Evolutionary conservation across 2,113 vertebrate species (phyloP).

Genomic region (Pedetes capensis): DNA sequence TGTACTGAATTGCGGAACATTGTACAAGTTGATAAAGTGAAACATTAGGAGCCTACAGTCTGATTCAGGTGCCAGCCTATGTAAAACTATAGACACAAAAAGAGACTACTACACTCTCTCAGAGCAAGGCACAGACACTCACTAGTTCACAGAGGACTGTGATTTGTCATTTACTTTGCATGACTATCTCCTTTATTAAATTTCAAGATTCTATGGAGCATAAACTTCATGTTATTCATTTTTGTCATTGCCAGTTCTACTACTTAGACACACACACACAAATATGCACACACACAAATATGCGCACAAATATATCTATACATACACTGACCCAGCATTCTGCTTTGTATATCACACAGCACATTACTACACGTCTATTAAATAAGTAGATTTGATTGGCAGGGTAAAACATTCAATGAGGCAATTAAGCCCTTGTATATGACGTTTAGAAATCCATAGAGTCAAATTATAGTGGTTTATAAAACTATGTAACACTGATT

Average conservation of each 20-base stretch:
- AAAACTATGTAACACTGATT: constrained; percentile 26
- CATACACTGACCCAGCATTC: no score
- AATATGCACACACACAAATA: not conserved
- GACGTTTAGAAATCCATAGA: constrained; percentile 32
- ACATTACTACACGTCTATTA: not conserved
- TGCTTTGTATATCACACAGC: not conserved
- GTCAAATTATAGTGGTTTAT: constrained; percentile 37
- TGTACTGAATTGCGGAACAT: not conserved
- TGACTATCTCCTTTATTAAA: constrained; percentile 44
- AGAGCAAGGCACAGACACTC: not conserved
- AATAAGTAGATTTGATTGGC: not conserved
- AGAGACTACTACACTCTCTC: constrained; percentile 4
- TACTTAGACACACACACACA: not conserved
- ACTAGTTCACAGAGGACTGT: not conserved
- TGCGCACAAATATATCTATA: not conserved
- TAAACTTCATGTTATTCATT: constrained; percentile 5
- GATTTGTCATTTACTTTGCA: not conserved
- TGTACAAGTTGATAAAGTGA: constrained; percentile 11
- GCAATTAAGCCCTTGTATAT: not conserved
- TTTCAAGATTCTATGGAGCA: constrained; percentile 34
- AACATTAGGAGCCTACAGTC: constrained; percentile 4
- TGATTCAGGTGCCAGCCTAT: not conserved
- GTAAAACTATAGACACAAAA: constrained; percentile 17
- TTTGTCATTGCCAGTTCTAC: not conserved
- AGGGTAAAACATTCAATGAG: not conserved